phyloP scores from a whole-genome alignment of 1,140 invertebrate genomes.

The Ceratosolen solmsi region DNA sequence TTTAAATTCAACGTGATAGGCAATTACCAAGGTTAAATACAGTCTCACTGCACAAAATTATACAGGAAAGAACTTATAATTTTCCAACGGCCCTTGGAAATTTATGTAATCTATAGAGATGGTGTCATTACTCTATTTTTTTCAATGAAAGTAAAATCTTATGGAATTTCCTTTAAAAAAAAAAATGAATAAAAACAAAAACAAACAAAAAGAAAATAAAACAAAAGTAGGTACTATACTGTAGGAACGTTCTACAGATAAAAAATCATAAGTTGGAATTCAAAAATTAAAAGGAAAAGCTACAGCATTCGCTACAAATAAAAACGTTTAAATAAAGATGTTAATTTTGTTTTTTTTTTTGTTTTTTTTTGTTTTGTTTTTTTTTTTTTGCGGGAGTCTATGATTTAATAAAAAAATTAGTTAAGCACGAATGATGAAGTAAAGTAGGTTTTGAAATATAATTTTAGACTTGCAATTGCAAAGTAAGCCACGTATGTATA shows the following conservation, averaged over 20 bases:
- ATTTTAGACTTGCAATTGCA: background rate
- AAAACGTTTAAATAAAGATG: too few relatives aligned
- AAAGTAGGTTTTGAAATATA: constrained; percentile 2
- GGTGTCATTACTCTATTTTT: background rate
- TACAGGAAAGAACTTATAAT: background rate
- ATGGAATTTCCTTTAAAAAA: background rate
- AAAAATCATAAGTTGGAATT: too few relatives aligned
- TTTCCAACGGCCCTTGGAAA: background rate
- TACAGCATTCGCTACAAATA: too few relatives aligned
- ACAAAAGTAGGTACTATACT: too few relatives aligned
- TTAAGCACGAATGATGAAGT: background rate
- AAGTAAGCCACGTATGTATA: background rate
- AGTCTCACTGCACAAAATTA: background rate
- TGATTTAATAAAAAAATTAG: background rate
- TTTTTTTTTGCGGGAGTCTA: too few relatives aligned
- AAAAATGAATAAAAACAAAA: too few relatives aligned
- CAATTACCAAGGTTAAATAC: background rate
- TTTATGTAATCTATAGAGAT: background rate
- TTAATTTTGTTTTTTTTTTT: too few relatives aligned
- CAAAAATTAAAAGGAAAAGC: too few relatives aligned
- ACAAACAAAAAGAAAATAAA: too few relatives aligned
- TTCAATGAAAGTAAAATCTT: background rate
- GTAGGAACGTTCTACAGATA: too few relatives aligned
- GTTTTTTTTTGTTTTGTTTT: too few relatives aligned
- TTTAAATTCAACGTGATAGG: background rate